phyloP scores from a whole-genome alignment of 2,888 invertebrate genomes.

The Eupithecia abbreviata region DNA sequence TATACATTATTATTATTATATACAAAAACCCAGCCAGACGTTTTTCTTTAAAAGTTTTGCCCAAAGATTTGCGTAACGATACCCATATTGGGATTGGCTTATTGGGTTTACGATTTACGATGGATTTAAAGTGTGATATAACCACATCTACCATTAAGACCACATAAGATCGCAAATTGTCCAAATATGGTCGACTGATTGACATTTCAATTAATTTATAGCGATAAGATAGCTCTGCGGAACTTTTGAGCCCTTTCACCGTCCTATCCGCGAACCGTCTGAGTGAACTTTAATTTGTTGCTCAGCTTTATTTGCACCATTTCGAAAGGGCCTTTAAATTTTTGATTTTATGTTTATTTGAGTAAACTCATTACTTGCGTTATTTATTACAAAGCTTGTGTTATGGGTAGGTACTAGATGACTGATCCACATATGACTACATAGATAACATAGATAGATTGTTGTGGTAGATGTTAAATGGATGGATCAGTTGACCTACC shows the following conservation, averaged over 20 bases:
- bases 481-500: too few relatives aligned
- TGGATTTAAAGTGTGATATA: neutral
- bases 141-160: conserved; percentile 2
- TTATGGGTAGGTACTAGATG: too few relatives aligned
- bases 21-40: too few relatives aligned
- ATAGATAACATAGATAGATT: too few relatives aligned
- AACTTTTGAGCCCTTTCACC: conserved; percentile 73
- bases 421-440: too few relatives aligned
- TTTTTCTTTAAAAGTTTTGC: too few relatives aligned
- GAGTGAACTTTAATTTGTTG: conserved; percentile 4
- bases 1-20: too few relatives aligned
- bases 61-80: neutral
- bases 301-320: neutral
- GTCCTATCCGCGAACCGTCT: conserved; percentile 45
- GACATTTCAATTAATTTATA: conserved; percentile 41
- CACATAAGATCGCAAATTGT: neutral
- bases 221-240: conserved; percentile 40
- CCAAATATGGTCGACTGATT: conserved; percentile 10
- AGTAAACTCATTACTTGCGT: neutral
- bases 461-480: too few relatives aligned
- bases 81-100: too few relatives aligned
- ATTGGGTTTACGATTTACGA: neutral
- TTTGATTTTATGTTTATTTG: neutral
- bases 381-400: too few relatives aligned
- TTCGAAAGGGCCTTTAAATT: neutral